Evolutionary conservation across 2,113 vertebrate species (phyloP).

Genomic region (Mugil cephalus): DNA sequence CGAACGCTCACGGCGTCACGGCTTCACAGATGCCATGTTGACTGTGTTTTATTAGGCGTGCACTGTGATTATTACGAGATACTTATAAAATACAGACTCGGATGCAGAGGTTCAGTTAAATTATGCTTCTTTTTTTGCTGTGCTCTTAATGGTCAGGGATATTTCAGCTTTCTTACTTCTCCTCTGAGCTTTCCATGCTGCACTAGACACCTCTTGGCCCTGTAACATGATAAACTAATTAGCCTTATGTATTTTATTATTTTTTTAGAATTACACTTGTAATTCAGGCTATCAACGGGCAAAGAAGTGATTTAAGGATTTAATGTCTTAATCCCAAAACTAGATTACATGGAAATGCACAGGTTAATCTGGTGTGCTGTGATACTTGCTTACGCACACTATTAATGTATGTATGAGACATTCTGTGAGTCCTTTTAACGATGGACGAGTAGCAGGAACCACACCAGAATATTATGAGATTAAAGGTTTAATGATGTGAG

Average conservation of each 20-base stretch:
- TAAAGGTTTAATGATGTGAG: slow-evolving; percentile 5
- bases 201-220: neutral
- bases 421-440: neutral
- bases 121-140: neutral
- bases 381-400: neutral
- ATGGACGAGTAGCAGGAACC: slow-evolving; percentile 7
- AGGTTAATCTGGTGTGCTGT: slow-evolving; percentile 1
- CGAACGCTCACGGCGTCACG: neutral
- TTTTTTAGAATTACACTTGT: neutral
- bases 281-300: too few species aligned
- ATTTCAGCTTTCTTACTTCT: slow-evolving; percentile 6
- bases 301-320: too few species aligned
- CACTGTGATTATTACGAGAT: too few species aligned
- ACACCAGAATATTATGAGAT: neutral
- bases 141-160: slow-evolving; percentile 2
- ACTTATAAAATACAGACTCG: too few species aligned
- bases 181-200: neutral
- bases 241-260: slow-evolving; percentile 12
- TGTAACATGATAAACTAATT: neutral
- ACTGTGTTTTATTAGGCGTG: neutral
- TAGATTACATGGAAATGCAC: neutral
- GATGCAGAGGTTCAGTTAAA: too few species aligned
- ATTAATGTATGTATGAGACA: neutral
- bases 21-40: slow-evolving; percentile 1
- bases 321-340: too few species aligned